phyloP scores from a whole-genome alignment of 2,797 vertebrate species.

The Acomys russatus region DNA sequence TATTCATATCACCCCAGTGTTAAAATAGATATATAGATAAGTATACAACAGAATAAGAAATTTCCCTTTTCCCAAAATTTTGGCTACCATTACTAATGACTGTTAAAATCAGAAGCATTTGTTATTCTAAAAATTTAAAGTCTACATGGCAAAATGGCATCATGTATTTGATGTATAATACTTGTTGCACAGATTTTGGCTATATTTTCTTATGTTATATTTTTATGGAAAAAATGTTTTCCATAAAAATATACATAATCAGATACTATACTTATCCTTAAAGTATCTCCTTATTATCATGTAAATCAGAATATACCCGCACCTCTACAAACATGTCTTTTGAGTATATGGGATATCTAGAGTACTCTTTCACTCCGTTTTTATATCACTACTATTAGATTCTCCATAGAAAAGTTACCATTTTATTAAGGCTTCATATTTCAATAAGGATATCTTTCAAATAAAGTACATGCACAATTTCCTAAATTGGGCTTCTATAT shows the following conservation, averaged over 20 bases:
- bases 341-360: too few species aligned
- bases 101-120: slow-evolving; percentile 4
- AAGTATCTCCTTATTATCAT: slow-evolving; percentile 19
- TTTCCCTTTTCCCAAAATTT: slow-evolving; percentile 15
- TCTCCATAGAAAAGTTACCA: background rate
- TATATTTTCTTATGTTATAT: slow-evolving; percentile 14
- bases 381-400: too few species aligned
- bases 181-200: background rate
- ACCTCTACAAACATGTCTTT: too few species aligned
- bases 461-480: background rate
- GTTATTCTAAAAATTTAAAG: slow-evolving; percentile 22
- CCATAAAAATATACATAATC: background rate
- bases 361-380: too few species aligned
- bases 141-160: background rate
- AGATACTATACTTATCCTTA: background rate
- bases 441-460: background rate
- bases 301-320: background rate
- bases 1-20: background rate
- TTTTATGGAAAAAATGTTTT: background rate
- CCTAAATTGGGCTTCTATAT: background rate
- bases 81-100: background rate
- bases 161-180: background rate
- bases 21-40: background rate
- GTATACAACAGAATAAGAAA: background rate
- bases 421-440: background rate